Evolutionary conservation across 1,140 invertebrate species (phyloP).

Genomic region (Druon quercuslanigerum): DNA sequence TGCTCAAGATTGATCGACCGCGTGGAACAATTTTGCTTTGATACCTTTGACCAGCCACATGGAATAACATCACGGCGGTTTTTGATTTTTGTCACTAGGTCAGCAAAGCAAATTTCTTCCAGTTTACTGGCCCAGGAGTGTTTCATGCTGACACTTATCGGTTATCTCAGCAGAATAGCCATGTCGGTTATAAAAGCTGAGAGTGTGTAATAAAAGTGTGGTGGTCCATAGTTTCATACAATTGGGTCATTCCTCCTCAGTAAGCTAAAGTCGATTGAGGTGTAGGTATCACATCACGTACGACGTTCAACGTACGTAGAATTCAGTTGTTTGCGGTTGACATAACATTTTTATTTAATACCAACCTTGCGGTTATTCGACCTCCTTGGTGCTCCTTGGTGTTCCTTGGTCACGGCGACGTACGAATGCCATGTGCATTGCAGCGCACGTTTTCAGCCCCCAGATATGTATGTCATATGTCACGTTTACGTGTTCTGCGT

Average conservation of each 20-base stretch:
- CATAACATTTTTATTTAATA: constrained; percentile 30
- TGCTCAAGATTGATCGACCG: too few relatives aligned
- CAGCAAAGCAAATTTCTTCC: constrained; percentile 26
- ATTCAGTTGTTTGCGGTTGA: constrained; percentile 23
- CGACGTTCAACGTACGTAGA: background rate
- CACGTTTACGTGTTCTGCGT: constrained; percentile 29
- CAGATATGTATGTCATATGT: constrained; percentile 24
- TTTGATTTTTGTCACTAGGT: constrained; percentile 27
- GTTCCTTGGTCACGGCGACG: background rate
- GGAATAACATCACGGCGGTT: constrained; percentile 13
- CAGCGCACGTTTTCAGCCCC: constrained; percentile 20
- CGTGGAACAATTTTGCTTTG: background rate
- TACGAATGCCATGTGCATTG: constrained; percentile 1
- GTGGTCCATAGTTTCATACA: background rate
- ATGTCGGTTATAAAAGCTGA: constrained; percentile 8
- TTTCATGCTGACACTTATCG: constrained; percentile 21
- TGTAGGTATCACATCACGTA: constrained; percentile 20
- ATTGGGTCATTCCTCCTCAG: constrained; percentile 1
- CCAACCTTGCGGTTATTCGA: background rate
- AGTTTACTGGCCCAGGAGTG: constrained; percentile 17
- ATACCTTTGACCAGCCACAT: background rate
- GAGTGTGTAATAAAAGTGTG: constrained; percentile 19
- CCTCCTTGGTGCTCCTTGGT: background rate
- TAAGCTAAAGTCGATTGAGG: constrained; percentile 17
- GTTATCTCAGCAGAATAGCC: constrained; percentile 16